Base-by-base conservation (phyloP, 2,888 invertebrate species). In the Megamerina dolium region DNA sequence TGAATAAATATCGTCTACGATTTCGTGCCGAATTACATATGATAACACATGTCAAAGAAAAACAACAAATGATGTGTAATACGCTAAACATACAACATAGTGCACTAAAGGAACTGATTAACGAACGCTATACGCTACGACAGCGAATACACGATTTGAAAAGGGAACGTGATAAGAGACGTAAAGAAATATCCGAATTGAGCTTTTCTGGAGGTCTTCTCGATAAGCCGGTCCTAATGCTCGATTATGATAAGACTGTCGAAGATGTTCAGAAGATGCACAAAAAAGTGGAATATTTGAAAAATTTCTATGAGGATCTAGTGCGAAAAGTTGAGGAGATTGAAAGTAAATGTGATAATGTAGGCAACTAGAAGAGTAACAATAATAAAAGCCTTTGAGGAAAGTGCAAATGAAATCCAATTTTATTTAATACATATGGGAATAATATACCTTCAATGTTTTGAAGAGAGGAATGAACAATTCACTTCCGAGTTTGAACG, bases 11-110 rank as follows among this genome's bases (percentile, higher is more conserved):
- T 2, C 56, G 59, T 1, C 4, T 20, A 1, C 57, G 53, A 4
- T 61, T 58, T 35, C 61, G 56, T 23, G 48, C 51, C 2, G 58
- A 66, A 3, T 39, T 65, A 5, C 66, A 69, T 35, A 44, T 55
- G 3, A 48, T 60, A 13, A 54, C 63, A 1, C 69, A 70, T 41
- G 53, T 59, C 12, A 60, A 57, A 3, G 68, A 69, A 43, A 65
- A 64, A 43, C 50, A 56, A 2, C 48, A 50, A 4, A 56, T 60
- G 39, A 5, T 61, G 2, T 32, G 19, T 1, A 48, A 50, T 5
- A 55, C 50, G 2, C 35, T 58, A 31, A 10, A 10, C 1, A 18
- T 41, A 0, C 45, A 45, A 13, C 37, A 33, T 17, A 2, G 0
- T 0, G 34, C 34, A 0, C 31, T 63, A 16, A 6, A 21, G 1